These are phyloP conservation scores for Myiotriccus ornatus DNA, from an alignment of 2,797 vertebrate genomes.

Conservation along the genomic window DNA sequence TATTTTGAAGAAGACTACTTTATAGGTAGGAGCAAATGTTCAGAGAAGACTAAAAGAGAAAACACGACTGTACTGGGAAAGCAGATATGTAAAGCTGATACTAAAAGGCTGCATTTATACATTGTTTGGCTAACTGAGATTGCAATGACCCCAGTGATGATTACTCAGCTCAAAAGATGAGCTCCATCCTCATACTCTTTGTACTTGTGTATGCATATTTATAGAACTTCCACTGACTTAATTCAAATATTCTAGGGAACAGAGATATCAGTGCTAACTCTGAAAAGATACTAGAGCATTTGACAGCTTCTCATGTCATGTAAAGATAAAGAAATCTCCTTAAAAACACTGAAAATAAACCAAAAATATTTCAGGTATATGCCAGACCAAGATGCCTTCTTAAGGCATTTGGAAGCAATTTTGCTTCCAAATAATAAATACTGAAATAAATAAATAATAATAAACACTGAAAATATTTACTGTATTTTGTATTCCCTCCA, in stretches of 20 bases:
- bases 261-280: neutral
- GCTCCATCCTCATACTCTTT: neutral
- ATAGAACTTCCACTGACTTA: neutral
- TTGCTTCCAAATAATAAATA: neutral
- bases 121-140: neutral
- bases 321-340: neutral
- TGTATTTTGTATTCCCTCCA: neutral
- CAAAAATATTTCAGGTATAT: neutral
- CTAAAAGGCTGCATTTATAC: neutral
- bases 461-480: neutral
- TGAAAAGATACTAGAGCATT: neutral
- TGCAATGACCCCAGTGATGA: neutral
- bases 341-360: neutral
- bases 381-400: neutral
- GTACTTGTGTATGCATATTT: neutral
- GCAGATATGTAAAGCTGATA: neutral
- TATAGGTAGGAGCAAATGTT: neutral
- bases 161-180: neutral
- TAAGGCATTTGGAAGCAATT: neutral
- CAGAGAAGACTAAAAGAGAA: neutral
- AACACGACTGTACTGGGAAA: neutral
- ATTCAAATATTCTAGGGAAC: neutral
- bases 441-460: neutral
- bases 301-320: neutral
- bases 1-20: neutral